Evolutionary conservation across 2,113 vertebrate species (phyloP), one percentile per base, ranked within the genome.

Genomic region (Solea solea): DNA sequence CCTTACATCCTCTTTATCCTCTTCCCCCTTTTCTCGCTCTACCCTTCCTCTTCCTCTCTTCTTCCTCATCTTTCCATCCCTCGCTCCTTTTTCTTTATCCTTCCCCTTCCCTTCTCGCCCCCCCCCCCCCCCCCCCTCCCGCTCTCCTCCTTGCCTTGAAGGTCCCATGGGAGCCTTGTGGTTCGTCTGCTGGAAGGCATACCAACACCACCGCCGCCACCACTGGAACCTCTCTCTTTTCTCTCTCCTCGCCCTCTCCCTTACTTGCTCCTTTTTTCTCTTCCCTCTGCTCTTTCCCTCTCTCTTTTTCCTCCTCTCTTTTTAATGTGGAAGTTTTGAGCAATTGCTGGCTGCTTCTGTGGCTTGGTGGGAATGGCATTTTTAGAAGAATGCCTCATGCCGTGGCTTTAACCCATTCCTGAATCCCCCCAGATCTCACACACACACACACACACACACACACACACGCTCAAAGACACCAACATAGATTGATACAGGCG

Each of bases 261-360:
- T 78, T 68, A 54, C 68, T 80, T 48, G 44, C 61, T 54, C 52
- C 34, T 65, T 61, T 48, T 60, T 71, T 34, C 52, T 65, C 64
- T 44, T 52, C 48, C 27, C 55, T 65, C 59, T 68, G 59, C 78
- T 15, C 62, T 85, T 77, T 82, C 73, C 52, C 68, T 72, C 69
- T 76, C 69, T 78, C 69, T 59, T 78, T 78, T 81, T 80, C 74
- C 80, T 84, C 78, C 74, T 81, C 72, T 86, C 85, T 83, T 91
- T 94, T 93, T 93, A 90, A 93, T 93, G 92, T 94, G 93, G 94
- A 94, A 93, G 93, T 92, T 94, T 86, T 93, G 92, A 94, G 93
- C 91, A 90, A 90, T 93, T 90, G 84, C 90, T 94, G 90, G 88
- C 91, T 90, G 90, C 88, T 91, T 89, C 90, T 91, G 92, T 88